Conservation (phyloP, 2,113 vertebrate genomes). For the Megaceryle torquata region DNA sequence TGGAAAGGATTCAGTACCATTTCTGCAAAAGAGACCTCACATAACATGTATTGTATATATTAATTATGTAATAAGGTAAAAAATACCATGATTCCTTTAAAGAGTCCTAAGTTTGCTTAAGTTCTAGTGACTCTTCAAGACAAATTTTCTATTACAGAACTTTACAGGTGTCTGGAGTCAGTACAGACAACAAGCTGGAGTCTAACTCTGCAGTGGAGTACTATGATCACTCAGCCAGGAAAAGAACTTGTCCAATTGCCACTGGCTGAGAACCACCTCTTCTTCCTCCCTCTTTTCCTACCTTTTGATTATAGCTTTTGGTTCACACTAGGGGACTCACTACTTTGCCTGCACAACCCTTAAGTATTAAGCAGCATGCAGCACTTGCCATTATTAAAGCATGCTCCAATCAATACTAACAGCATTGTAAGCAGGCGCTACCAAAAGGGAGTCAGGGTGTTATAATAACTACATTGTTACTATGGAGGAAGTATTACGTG, state of each 20-base stretch:
- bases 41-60: accelerated
- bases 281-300: neutral
- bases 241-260: neutral
- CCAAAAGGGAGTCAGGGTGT: neutral
- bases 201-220: neutral
- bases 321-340: neutral
- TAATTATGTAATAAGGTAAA: neutral
- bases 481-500: neutral
- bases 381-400: neutral
- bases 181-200: neutral
- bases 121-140: neutral
- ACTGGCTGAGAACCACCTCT: neutral
- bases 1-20: neutral
- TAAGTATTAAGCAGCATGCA: neutral
- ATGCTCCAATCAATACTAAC: neutral
- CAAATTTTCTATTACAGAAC: neutral
- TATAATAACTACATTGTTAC: neutral
- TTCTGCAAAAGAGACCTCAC: neutral
- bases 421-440: neutral
- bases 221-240: neutral
- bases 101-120: neutral
- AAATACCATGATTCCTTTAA: neutral
- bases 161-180: neutral
- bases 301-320: neutral
- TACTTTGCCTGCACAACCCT: neutral